phyloP scores from a whole-genome alignment of 1,140 invertebrate species.

The Drosophila parvula region DNA sequence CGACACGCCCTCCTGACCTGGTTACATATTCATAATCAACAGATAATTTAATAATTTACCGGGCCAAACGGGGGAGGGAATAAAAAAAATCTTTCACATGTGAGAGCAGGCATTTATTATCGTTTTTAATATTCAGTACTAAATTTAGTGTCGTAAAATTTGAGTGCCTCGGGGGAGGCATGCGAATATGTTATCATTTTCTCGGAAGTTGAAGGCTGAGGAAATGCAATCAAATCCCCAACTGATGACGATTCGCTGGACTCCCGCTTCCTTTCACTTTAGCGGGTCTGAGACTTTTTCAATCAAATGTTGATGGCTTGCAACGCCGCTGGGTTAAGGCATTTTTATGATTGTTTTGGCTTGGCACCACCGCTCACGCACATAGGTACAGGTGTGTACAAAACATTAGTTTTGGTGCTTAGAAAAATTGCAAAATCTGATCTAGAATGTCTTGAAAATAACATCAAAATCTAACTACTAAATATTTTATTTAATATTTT shows the following conservation, averaged over 20 bases:
- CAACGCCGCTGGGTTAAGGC: slow-evolving; percentile 52
- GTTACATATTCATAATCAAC: slow-evolving; percentile 63
- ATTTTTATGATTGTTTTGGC: slow-evolving; percentile 71
- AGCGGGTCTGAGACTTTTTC: slow-evolving; percentile 58
- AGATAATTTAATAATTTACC: slow-evolving; percentile 70
- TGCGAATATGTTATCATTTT: slow-evolving; percentile 29
- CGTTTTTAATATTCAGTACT: slow-evolving; percentile 66
- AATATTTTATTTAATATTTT: neutral
- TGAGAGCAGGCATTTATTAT: slow-evolving; percentile 51
- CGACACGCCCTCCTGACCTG: neutral
- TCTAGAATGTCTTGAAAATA: neutral
- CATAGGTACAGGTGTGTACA: neutral
- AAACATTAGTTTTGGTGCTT: neutral
- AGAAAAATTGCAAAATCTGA: neutral
- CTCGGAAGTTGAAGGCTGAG: slow-evolving; percentile 14
- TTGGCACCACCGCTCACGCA: slow-evolving; percentile 11
- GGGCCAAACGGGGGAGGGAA: slow-evolving; percentile 1
- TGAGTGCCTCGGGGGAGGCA: slow-evolving; percentile 44
- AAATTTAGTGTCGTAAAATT: slow-evolving; percentile 68
- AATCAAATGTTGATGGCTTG: slow-evolving; percentile 72
- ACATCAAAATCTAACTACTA: neutral
- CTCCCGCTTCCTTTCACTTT: slow-evolving; percentile 1
- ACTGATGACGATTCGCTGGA: slow-evolving; percentile 57
- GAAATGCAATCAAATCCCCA: slow-evolving; percentile 77
- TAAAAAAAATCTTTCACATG: slow-evolving; percentile 35